phyloP scores from a whole-genome alignment of 2,888 invertebrate species.

The Halictus quadricinctus region DNA sequence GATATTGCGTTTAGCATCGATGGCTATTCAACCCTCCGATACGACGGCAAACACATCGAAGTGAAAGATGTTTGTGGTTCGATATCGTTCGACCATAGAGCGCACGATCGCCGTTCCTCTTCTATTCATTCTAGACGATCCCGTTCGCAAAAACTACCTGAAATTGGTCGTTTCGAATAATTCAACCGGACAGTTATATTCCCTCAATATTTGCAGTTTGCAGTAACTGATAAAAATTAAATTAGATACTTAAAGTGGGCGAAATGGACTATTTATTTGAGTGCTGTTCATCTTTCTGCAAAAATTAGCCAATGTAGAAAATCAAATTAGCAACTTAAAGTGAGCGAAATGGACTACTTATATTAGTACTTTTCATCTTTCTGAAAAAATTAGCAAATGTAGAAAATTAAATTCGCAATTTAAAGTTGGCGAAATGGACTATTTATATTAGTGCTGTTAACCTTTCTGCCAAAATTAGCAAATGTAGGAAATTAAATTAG shows the following conservation, averaged over 20 bases:
- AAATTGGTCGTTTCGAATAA: neutral
- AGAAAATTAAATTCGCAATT: too few species aligned
- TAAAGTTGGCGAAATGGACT: too few species aligned
- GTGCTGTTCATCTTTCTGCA: too few species aligned
- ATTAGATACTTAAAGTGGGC: too few species aligned
- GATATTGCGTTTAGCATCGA: neutral
- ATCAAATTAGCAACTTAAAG: neutral
- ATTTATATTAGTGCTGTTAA: too few species aligned
- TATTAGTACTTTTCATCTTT: too few species aligned
- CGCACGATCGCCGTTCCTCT: neutral
- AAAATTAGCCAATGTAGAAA: neutral
- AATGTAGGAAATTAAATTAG: neutral
- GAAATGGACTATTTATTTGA: too few species aligned
- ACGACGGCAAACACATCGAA: neutral
- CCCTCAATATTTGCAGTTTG: neutral
- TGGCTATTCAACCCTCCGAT: neutral
- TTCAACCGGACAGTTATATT: neutral
- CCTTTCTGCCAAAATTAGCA: too few species aligned
- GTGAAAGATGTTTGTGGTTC: neutral
- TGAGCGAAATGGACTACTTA: too few species aligned
- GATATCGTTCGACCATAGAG: neutral
- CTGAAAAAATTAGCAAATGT: neutral
- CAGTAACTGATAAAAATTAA: neutral
- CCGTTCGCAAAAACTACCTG: neutral
- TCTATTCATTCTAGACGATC: neutral